Evolutionary conservation across 1,140 invertebrate genomes (phyloP), one percentile per base, ranked within the genome.

Genomic region (Brachionus rotundiformis): DNA sequence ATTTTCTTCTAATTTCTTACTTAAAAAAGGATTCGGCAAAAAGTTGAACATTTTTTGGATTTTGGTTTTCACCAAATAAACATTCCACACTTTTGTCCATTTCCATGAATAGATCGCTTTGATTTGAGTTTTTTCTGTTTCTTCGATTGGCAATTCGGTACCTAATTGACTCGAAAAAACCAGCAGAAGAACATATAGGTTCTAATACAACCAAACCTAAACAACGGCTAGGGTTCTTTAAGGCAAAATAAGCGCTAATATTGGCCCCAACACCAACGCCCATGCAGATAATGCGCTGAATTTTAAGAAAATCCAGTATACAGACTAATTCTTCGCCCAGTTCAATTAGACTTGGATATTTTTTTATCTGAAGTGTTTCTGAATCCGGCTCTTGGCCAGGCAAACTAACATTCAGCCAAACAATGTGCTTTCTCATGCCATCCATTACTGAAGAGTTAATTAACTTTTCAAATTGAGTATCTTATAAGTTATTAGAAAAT

Each of bases 211-310:
- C 91, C 3, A 94, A 89, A 5, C 93, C 94, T 25, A 94, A 87
- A 16, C 91, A 91, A 33, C 93, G 89, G 4, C 91, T 89, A 0
- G 93, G 93, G 87, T 93, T 91, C 13, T 92, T 92, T 82, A 94
- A 88, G 0, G 93, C 94, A 87, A 94, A 95, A 54, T 94, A 90
- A 8, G 93, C 92, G 13, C 95, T 88, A 68, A 94, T 93, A 88
- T 95, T 95, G 25, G 94, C 93, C 1, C 94, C 94, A 4, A 94
- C 94, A 5, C 94, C 94, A 87, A 95, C 94, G 11, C 94, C 94
- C 16, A 95, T 88, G 5, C 93, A 92, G 61, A 95, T 92, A 0
- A 93, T 93, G 33, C 89, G 84, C 31, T 88, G 87, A 16, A 90
- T 87, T 83, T 90, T 90, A 83, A 63, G 85, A 85, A 19, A 23